Evolutionary conservation across 2,797 vertebrate genomes (phyloP).

Genomic region (Gymnopithys bicolor): DNA sequence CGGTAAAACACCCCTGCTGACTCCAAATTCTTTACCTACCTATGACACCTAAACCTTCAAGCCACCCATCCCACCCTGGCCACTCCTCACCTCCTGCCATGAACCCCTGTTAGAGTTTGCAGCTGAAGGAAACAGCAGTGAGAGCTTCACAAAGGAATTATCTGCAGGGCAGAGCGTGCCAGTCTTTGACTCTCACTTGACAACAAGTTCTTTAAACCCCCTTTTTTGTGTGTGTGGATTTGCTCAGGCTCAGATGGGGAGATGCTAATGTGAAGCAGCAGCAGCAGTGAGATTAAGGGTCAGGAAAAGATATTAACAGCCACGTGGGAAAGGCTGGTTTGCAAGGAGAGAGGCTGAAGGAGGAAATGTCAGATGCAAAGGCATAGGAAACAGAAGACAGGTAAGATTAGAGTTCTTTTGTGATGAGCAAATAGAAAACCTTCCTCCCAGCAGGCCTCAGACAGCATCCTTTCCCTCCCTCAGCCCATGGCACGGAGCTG

Average conservation of each 20-base stretch:
- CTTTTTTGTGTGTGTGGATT: not conserved
- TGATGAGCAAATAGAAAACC: not conserved
- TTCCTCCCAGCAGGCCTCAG: not conserved
- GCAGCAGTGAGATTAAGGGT: not conserved
- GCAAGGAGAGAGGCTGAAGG: not conserved
- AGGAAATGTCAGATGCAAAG: not conserved
- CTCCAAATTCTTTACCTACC: not conserved
- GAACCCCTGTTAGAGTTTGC: not conserved
- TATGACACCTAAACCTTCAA: not conserved
- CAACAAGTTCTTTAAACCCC: not conserved
- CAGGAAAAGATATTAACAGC: slow-evolving; percentile 5
- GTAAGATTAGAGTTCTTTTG: not conserved
- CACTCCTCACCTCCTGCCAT: not conserved
- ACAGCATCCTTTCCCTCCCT: not conserved
- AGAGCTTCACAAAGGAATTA: slow-evolving; percentile 10
- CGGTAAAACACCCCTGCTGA: not conserved
- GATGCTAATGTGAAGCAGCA: slow-evolving; percentile 35
- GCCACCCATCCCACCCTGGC: not conserved
- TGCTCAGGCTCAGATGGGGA: slow-evolving; percentile 11
- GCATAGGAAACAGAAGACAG: not conserved
- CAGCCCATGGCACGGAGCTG: fast-evolving
- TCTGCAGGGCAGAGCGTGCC: not conserved
- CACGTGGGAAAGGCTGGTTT: not conserved
- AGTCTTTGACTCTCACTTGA: not conserved
- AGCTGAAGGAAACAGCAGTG: not conserved